Evolutionary conservation across 2,797 vertebrate species (phyloP).

Genomic region (Orientallactaga sibirica): DNA sequence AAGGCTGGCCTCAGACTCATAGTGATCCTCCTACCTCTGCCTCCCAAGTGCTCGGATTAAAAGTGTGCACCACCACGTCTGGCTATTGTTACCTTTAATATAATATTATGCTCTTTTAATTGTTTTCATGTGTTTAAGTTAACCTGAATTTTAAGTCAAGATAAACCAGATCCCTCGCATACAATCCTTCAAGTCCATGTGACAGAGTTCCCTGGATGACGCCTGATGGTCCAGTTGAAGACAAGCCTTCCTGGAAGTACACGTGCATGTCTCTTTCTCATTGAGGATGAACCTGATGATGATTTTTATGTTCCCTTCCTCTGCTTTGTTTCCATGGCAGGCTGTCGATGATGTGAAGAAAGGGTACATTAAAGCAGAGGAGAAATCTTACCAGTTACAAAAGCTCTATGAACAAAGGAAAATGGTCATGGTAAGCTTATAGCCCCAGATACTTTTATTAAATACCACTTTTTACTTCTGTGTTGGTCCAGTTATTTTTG

Average conservation of each 20-base stretch:
- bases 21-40: no score
- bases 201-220: not conserved
- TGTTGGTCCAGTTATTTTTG: constrained; percentile 14
- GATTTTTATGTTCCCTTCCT: constrained; percentile 31
- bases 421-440: constrained; percentile 94
- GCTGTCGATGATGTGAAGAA: constrained; percentile 97
- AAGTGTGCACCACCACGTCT: no score
- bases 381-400: constrained; percentile 98
- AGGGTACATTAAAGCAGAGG: constrained; percentile 95
- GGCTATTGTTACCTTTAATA: not conserved
- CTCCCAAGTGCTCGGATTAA: no score
- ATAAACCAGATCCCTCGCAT: not conserved
- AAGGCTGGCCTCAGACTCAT: no score
- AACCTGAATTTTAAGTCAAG: not conserved
- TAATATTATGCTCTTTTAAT: not conserved
- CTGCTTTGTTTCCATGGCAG: constrained; percentile 85
- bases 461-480: not conserved
- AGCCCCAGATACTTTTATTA: not conserved
- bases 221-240: not conserved
- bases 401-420: constrained; percentile 97
- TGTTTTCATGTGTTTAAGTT: constrained; percentile 16
- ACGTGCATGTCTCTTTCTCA: not conserved
- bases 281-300: constrained; percentile 28
- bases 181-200: not conserved
- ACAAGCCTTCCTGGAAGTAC: constrained; percentile 26